These are phyloP conservation scores for Clarias macrocephalus DNA, from an alignment of 2,113 vertebrate genomes.

Conservation along the genomic window DNA sequence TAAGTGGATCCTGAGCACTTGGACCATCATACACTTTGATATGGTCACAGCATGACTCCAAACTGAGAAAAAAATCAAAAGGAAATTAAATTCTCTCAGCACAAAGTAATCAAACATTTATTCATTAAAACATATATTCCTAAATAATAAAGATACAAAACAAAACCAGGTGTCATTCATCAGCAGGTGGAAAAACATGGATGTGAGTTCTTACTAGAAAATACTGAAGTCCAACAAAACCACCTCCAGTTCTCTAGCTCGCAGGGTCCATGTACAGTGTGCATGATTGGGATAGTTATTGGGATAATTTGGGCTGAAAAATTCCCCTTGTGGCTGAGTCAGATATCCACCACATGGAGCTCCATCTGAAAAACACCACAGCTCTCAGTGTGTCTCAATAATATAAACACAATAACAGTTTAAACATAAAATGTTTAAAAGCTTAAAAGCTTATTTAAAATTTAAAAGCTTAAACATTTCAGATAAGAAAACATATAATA, in stretches of 20 bases:
- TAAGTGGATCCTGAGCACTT: neutral
- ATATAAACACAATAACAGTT: neutral
- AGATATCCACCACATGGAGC: conserved; percentile 33
- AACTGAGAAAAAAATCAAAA: neutral
- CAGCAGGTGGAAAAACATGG: neutral
- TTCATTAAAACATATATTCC: neutral
- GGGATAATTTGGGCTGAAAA: conserved; percentile 37
- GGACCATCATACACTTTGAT: neutral
- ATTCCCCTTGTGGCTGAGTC: conserved; percentile 29
- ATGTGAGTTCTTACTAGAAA: neutral
- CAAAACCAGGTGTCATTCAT: neutral
- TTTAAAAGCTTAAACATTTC: too few species aligned
- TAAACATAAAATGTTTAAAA: too few species aligned
- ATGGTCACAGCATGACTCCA: conserved; percentile 6
- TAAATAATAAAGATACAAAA: neutral
- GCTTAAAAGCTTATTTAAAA: too few species aligned
- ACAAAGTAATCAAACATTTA: neutral
- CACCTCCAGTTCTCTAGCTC: neutral
- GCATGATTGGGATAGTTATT: conserved; percentile 56
- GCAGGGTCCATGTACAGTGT: conserved; percentile 41
- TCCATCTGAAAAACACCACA: neutral
- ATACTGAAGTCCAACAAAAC: neutral
- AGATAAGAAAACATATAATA: too few species aligned
- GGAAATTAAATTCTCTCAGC: neutral
- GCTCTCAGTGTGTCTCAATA: neutral